Percentiles rank a stretch among this genome's conserved stretches.
Conservation (phyloP, 2,888 invertebrate species). For the Rhamphomyia laevipes region DNA sequence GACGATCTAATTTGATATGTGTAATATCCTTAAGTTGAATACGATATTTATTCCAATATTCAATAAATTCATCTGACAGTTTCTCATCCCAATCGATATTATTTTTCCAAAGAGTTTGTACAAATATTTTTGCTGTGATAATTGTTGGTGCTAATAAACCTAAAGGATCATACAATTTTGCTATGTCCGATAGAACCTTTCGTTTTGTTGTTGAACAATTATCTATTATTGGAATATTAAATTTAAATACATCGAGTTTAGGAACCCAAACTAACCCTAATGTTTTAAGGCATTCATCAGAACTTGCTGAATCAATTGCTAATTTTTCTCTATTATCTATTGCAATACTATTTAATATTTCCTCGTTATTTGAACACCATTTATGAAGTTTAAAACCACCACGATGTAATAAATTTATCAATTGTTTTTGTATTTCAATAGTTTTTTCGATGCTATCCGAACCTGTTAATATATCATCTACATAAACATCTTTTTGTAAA, state of each 20-base stretch:
- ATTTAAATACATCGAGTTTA: slow-evolving; percentile 6
- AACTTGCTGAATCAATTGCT: background rate
- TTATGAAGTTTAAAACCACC: slow-evolving; percentile 9
- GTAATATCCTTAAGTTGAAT: background rate
- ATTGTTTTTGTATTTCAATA: slow-evolving; percentile 5
- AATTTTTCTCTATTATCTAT: background rate
- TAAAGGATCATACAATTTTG: slow-evolving; percentile 12
- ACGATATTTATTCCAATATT: slow-evolving; percentile 3
- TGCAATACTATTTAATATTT: background rate
- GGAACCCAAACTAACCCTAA: slow-evolving; percentile 10
- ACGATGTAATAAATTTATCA: slow-evolving; percentile 3
- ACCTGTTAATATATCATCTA: slow-evolving; percentile 12
- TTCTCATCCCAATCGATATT: slow-evolving; percentile 10
- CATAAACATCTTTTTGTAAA: slow-evolving; percentile 12
- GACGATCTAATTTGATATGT: background rate
- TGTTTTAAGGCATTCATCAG: slow-evolving; percentile 3
- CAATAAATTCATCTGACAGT: slow-evolving; percentile 6
- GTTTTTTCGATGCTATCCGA: background rate
- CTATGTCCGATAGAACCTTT: slow-evolving; percentile 5
- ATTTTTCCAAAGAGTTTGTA: slow-evolving; percentile 11
- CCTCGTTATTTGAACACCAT: slow-evolving; percentile 1
- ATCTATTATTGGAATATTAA: background rate
- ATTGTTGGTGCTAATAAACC: slow-evolving; percentile 9
- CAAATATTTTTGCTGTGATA: slow-evolving; percentile 10
- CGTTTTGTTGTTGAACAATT: slow-evolving; percentile 1